phyloP scores from a whole-genome alignment of 2,888 invertebrate genomes.

The Lysandra coridon region DNA sequence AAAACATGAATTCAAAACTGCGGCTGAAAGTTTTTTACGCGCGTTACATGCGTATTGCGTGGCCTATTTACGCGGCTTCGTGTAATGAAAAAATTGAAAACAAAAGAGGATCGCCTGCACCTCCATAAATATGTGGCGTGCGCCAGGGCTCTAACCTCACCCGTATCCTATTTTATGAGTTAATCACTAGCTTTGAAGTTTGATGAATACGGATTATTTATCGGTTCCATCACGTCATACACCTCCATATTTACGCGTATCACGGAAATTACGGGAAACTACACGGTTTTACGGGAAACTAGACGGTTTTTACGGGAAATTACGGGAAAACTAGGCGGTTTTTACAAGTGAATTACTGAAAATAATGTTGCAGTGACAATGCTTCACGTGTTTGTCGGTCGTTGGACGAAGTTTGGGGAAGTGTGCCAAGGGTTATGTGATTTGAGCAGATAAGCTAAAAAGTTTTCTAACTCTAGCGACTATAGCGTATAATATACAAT shows the following conservation, averaged over 20 bases:
- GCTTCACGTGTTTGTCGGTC: not conserved
- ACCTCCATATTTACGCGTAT: constrained; percentile 38
- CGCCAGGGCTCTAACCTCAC: constrained; percentile 50
- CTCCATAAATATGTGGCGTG: constrained; percentile 54
- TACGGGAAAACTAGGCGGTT: not conserved
- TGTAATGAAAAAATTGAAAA: constrained; percentile 41
- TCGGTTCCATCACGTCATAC: constrained; percentile 61
- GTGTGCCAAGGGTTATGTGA: constrained; percentile 3
- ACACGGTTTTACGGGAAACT: not conserved
- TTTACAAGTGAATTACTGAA: not conserved
- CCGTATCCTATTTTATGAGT: constrained; percentile 65
- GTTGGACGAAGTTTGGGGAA: constrained; percentile 1
- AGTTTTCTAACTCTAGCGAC: not conserved
- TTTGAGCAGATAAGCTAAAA: not conserved
- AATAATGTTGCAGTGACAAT: not conserved
- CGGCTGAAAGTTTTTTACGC: not conserved
- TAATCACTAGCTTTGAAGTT: constrained; percentile 74
- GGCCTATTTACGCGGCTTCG: constrained; percentile 34
- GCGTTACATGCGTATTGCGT: not conserved
- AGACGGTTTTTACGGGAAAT: not conserved
- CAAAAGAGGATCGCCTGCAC: constrained; percentile 40
- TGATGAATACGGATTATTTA: constrained; percentile 70
- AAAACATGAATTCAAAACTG: not conserved
- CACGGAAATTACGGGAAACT: constrained; percentile 21
- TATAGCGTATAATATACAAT: no score